A percentile compares a stretch with the other conserved stretches of the same genome.
phyloP scores from a whole-genome alignment of 2,797 vertebrate species.

The Esox masquinongy region DNA sequence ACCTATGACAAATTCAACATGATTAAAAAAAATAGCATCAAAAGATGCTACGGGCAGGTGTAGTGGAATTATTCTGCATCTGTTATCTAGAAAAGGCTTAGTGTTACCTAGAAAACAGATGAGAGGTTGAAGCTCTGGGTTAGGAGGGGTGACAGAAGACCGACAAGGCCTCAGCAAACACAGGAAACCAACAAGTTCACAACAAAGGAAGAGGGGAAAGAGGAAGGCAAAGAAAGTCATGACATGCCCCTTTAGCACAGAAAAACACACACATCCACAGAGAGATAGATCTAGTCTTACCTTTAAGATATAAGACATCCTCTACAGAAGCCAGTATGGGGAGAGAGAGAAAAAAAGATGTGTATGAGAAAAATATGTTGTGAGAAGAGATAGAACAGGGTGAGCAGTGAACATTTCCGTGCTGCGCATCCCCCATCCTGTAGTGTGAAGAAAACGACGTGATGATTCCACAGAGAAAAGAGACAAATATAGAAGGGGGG shows the following conservation, averaged over 20 bases:
- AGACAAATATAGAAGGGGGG: slow-evolving; percentile 8
- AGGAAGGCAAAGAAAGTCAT: slow-evolving; percentile 2
- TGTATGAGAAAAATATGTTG: slow-evolving; percentile 68
- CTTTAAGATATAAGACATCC: slow-evolving; percentile 99
- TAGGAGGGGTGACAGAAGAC: slow-evolving; percentile 29
- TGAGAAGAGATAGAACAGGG: slow-evolving; percentile 58
- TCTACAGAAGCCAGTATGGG: slow-evolving; percentile 92
- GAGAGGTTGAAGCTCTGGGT: slow-evolving; percentile 25
- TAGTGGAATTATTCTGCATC: neutral
- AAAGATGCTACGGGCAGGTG: no score
- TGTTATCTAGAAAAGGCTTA: slow-evolving; percentile 16
- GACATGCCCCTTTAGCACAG: slow-evolving; percentile 14
- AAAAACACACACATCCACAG: slow-evolving; percentile 38
- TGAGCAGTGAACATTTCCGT: slow-evolving; percentile 59
- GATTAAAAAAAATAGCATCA: neutral
- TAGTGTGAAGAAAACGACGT: slow-evolving; percentile 26
- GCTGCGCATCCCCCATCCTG: slow-evolving; percentile 12
- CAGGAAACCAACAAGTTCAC: slow-evolving; percentile 61
- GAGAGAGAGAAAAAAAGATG: slow-evolving; percentile 85
- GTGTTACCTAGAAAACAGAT: slow-evolving; percentile 16
- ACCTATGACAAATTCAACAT: neutral
- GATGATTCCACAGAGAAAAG: slow-evolving; percentile 4
- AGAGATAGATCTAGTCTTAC: slow-evolving; percentile 88
- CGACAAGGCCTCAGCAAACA: slow-evolving; percentile 53
- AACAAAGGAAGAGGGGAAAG: slow-evolving; percentile 12